Percentiles rank a stretch among this genome's conserved stretches.
These are phyloP conservation scores for Streblospio benedicti DNA, from an alignment of 1,140 invertebrate species.

Conservation along the genomic window DNA sequence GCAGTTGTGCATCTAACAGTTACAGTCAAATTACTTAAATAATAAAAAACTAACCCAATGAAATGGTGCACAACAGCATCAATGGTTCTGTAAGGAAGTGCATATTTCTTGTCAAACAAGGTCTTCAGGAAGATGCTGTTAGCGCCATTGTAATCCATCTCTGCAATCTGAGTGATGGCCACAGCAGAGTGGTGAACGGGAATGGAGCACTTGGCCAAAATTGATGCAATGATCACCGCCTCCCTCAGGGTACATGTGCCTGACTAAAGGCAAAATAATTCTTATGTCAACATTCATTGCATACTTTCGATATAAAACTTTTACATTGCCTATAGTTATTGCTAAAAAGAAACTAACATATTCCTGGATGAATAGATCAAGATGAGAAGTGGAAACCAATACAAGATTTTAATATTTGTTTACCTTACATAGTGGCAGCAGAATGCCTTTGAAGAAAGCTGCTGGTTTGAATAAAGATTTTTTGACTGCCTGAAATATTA, in stretches of 20 bases:
- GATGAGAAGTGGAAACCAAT: background rate
- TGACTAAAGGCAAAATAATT: conserved; percentile 50
- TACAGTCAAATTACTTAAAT: background rate
- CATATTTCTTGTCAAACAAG: conserved; percentile 96
- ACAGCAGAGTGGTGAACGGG: conserved; percentile 94
- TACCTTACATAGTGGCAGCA: conserved; percentile 80
- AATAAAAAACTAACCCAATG: conserved; percentile 63
- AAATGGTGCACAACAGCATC: conserved; percentile 96
- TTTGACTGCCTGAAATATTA: conserved; percentile 58
- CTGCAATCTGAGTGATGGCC: conserved; percentile 76
- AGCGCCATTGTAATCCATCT: conserved; percentile 96
- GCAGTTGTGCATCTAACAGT: no score
- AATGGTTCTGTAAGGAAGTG: conserved; percentile 86
- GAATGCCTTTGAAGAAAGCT: conserved; percentile 97
- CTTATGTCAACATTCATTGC: background rate
- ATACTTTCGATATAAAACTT: background rate
- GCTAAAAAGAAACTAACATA: background rate
- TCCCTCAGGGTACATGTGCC: conserved; percentile 89
- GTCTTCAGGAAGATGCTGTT: conserved; percentile 91
- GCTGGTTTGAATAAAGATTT: conserved; percentile 94
- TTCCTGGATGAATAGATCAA: background rate
- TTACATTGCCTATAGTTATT: background rate
- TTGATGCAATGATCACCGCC: conserved; percentile 87
- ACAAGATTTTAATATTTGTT: conserved; percentile 5
- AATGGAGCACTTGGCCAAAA: conserved; percentile 82